Conservation (phyloP, 2,888 invertebrate genomes). For the Drosophila paracracens region DNA sequence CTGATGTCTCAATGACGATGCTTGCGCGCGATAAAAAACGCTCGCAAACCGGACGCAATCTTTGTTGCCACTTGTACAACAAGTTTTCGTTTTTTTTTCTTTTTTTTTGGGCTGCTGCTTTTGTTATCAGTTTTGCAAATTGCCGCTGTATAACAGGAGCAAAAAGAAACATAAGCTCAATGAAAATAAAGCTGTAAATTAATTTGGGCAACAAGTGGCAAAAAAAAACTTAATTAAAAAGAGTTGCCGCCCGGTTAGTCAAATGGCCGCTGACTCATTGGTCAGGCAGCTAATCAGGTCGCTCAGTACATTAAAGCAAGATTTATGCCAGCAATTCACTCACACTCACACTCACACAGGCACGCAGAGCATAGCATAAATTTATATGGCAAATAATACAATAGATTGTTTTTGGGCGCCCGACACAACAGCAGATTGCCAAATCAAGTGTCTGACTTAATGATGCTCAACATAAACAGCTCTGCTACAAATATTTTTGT, state of each 20-base stretch:
- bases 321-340: conserved; percentile 61
- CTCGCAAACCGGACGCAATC: conserved; percentile 47
- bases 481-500: conserved; percentile 41
- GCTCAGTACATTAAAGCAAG: conserved; percentile 72
- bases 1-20: conserved; percentile 69
- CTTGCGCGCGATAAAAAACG: conserved; percentile 57
- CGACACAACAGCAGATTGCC: conserved; percentile 63
- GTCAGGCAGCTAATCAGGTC: conserved; percentile 62
- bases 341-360: conserved; percentile 27
- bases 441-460: conserved; percentile 80
- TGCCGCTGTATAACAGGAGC: conserved; percentile 27
- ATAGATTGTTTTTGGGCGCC: conserved; percentile 53
- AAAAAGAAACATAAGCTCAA: conserved; percentile 33
- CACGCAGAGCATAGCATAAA: conserved; percentile 42
- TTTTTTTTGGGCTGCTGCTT: conserved; percentile 34
- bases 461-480: conserved; percentile 78
- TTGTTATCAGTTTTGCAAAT: conserved; percentile 61
- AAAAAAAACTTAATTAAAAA: background rate
- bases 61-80: conserved; percentile 37
- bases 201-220: conserved; percentile 51
- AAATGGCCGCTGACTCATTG: conserved; percentile 62
- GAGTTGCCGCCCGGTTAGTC: conserved; percentile 55
- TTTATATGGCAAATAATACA: conserved; percentile 79
- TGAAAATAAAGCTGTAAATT: conserved; percentile 72
- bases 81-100: conserved; percentile 20